A percentile compares a stretch with the other conserved stretches of the same genome.
Evolutionary conservation across 2,797 vertebrate species (phyloP).

Genomic region (Mus caroli): DNA sequence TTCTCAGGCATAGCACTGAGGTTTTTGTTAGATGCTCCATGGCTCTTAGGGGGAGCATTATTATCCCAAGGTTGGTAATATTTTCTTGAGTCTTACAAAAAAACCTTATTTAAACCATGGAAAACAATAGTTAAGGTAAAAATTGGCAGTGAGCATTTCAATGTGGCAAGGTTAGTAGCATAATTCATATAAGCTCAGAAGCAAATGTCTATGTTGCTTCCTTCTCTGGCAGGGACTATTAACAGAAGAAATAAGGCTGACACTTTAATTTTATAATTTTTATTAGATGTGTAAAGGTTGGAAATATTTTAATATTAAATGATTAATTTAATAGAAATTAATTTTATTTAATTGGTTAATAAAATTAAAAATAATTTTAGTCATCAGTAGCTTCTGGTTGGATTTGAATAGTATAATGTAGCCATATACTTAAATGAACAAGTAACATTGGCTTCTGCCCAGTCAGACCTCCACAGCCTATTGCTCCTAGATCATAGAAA

Average conservation of each 20-base stretch:
- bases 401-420: constrained; percentile 90
- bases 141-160: constrained; percentile 8
- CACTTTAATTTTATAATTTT: neutral
- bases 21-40: neutral
- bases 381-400: constrained; percentile 89
- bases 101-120: neutral
- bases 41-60: neutral
- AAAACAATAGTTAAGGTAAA: constrained; percentile 37
- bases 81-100: constrained; percentile 29
- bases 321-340: too few relatives aligned
- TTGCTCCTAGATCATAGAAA: constrained; percentile 80
- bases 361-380: constrained; percentile 86
- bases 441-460: constrained; percentile 80
- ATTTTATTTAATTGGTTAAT: neutral
- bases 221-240: neutral
- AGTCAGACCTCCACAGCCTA: constrained; percentile 80
- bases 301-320: constrained; percentile 84
- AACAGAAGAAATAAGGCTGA: neutral
- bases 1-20: neutral
- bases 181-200: constrained; percentile 46
- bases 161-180: neutral
- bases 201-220: constrained; percentile 39
- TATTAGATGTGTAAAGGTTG: constrained; percentile 48
- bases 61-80: neutral
- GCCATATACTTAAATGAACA: constrained; percentile 84